A percentile compares a stretch with the other conserved stretches of the same genome.
phyloP scores from a whole-genome alignment of 1,140 invertebrate genomes.

The Neoseiulus cucumeris region DNA sequence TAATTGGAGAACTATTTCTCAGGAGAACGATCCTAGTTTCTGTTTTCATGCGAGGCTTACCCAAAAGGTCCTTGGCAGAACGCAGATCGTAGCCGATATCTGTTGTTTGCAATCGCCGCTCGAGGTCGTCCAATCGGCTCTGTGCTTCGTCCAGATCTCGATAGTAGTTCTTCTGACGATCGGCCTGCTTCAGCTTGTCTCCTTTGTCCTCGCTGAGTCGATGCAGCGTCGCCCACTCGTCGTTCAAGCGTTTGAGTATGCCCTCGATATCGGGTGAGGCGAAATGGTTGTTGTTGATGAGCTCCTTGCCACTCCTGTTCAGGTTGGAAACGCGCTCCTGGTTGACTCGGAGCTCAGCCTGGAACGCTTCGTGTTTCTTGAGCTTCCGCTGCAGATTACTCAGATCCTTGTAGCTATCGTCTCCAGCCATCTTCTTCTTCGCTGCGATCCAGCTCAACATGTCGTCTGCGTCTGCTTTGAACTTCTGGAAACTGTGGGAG shows the following conservation, averaged over 20 bases:
- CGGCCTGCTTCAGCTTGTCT: constrained; percentile 51
- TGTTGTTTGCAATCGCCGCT: constrained; percentile 43
- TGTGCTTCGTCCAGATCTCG: constrained; percentile 46
- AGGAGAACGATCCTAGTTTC: too few relatives aligned
- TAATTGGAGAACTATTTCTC: background rate
- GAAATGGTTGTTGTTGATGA: constrained; percentile 35
- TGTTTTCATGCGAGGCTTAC: constrained; percentile 43
- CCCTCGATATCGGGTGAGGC: constrained; percentile 42
- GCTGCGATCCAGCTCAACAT: constrained; percentile 56
- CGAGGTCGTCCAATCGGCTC: constrained; percentile 38
- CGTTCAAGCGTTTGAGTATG: constrained; percentile 44
- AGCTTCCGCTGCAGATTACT: constrained; percentile 76
- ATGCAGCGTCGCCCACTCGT: constrained; percentile 47
- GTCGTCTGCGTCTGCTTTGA: constrained; percentile 70
- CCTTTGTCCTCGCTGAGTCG: constrained; percentile 58
- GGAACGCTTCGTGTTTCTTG: constrained; percentile 93
- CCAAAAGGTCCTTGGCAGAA: constrained; percentile 65
- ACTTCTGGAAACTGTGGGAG: constrained; percentile 59
- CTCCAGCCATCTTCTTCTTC: constrained; percentile 69
- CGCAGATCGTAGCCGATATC: constrained; percentile 63
- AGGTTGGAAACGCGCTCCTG: constrained; percentile 64
- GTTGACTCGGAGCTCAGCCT: constrained; percentile 75
- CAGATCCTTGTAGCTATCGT: constrained; percentile 78
- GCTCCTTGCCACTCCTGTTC: constrained; percentile 40
- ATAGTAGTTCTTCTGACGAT: constrained; percentile 55